These are phyloP conservation scores for Meandrusa payeni DNA, from an alignment of 2,888 invertebrate genomes.

Conservation along the genomic window DNA sequence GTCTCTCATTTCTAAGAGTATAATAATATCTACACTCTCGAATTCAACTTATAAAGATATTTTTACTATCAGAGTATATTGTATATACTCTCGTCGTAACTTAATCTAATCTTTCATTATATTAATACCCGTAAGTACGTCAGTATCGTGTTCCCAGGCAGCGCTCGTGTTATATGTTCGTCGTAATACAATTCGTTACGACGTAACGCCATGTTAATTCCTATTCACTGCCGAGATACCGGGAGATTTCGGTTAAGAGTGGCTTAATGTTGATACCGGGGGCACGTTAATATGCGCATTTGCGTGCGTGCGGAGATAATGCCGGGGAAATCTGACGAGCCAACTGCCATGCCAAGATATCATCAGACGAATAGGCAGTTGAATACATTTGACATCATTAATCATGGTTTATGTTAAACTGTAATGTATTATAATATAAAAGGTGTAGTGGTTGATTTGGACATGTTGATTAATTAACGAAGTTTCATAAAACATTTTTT, in stretches of 20 bases:
- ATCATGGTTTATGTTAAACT: no score
- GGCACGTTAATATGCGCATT: not conserved
- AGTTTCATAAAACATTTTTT: no score
- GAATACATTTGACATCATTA: no score
- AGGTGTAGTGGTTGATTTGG: no score
- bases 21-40: no score
- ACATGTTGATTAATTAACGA: no score
- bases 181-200: conserved; percentile 25
- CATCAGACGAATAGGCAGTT: not conserved
- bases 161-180: no score
- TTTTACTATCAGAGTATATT: no score
- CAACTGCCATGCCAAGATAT: not conserved
- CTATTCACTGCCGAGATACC: conserved; percentile 37
- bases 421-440: no score
- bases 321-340: conserved; percentile 1
- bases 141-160: not conserved
- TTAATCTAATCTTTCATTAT: not conserved
- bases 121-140: not conserved
- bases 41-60: no score
- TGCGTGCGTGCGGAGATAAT: conserved; percentile 8
- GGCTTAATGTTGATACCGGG: conserved; percentile 9
- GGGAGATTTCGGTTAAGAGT: conserved; percentile 28
- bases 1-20: no score
- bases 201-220: conserved; percentile 45
- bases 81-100: no score